These are phyloP conservation scores for Drosophila conformis DNA, from an alignment of 2,888 invertebrate species.

Conservation along the genomic window DNA sequence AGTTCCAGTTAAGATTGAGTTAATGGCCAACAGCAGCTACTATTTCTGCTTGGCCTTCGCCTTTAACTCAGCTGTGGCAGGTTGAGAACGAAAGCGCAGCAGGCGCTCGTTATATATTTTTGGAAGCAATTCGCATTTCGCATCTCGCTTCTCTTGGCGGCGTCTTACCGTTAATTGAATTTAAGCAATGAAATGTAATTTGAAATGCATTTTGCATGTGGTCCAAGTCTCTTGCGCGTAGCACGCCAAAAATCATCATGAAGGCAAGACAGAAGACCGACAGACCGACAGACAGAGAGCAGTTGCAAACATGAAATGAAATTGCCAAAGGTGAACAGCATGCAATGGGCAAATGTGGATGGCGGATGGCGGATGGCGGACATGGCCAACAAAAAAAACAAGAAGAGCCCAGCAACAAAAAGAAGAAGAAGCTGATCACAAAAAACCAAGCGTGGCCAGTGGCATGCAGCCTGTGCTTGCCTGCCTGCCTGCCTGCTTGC, in stretches of 20 bases:
- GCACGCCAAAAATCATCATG: slow-evolving; percentile 64
- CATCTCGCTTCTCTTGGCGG: background rate
- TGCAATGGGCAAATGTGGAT: slow-evolving; percentile 54
- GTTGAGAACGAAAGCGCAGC: slow-evolving; percentile 58
- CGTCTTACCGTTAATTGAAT: slow-evolving; percentile 69
- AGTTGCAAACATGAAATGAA: slow-evolving; percentile 53
- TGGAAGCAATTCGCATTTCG: slow-evolving; percentile 40
- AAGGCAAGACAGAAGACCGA: slow-evolving; percentile 27
- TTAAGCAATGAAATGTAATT: slow-evolving; percentile 76
- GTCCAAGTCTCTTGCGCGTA: slow-evolving; percentile 49
- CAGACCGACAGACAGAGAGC: background rate
- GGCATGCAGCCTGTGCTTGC: slow-evolving; percentile 63
- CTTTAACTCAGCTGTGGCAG: slow-evolving; percentile 14
- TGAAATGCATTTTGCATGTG: slow-evolving; percentile 72
- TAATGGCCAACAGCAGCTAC: slow-evolving; percentile 47
- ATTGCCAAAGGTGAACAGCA: slow-evolving; percentile 72
- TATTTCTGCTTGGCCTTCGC: slow-evolving; percentile 25
- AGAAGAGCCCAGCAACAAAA: slow-evolving; percentile 6
- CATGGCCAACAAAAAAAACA: slow-evolving; percentile 32
- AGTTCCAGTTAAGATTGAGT: slow-evolving; percentile 27
- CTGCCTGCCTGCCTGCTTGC: slow-evolving; percentile 32
- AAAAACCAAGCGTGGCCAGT: slow-evolving; percentile 62
- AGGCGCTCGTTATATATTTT: slow-evolving; percentile 34
- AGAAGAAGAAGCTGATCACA: slow-evolving; percentile 20
- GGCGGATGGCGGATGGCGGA: slow-evolving; percentile 18